Conservation (phyloP, 37 sponge, comb jelly and placozoan genomes). For the Spongilla lacustris region DNA sequence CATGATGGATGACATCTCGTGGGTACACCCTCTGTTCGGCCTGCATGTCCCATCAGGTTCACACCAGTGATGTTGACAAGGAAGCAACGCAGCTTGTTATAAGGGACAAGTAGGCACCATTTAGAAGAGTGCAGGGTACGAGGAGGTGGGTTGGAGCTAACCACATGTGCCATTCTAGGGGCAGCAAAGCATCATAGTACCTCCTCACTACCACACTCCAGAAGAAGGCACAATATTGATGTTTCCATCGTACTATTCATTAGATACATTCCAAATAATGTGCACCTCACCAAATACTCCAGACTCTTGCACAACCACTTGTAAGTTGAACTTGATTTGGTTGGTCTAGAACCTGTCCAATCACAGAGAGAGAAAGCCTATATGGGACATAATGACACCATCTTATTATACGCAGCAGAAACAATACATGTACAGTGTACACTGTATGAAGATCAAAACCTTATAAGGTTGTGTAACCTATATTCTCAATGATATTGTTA, state of each 20-base stretch:
- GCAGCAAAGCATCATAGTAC: no score
- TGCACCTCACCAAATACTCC: slow-evolving; percentile 76
- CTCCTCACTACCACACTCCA: slow-evolving; percentile 18
- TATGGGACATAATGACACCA: no score
- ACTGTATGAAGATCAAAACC: no score
- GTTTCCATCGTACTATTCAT: slow-evolving; percentile 55
- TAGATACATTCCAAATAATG: slow-evolving; percentile 57
- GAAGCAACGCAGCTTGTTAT: slow-evolving; percentile 73
- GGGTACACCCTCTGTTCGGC: slow-evolving; percentile 51
- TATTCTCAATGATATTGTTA: no score
- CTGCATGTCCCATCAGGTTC: slow-evolving; percentile 49
- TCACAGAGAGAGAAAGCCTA: slow-evolving; percentile 49
- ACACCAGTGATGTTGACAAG: slow-evolving; percentile 73
- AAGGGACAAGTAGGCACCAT: neutral
- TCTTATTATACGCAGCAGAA: no score
- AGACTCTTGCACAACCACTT: slow-evolving; percentile 39
- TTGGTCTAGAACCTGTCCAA: neutral
- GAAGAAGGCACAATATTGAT: slow-evolving; percentile 42
- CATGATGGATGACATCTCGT: slow-evolving; percentile 72
- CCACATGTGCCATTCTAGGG: no score
- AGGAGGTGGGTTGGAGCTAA: no score
- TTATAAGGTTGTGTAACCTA: no score
- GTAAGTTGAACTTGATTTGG: slow-evolving; percentile 40
- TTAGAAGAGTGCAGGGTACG: neutral
- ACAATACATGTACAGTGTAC: no score